Evolutionary conservation across 2,888 invertebrate species (phyloP), one percentile per base, ranked within the genome.

Genomic region (Epinotia nisella): DNA sequence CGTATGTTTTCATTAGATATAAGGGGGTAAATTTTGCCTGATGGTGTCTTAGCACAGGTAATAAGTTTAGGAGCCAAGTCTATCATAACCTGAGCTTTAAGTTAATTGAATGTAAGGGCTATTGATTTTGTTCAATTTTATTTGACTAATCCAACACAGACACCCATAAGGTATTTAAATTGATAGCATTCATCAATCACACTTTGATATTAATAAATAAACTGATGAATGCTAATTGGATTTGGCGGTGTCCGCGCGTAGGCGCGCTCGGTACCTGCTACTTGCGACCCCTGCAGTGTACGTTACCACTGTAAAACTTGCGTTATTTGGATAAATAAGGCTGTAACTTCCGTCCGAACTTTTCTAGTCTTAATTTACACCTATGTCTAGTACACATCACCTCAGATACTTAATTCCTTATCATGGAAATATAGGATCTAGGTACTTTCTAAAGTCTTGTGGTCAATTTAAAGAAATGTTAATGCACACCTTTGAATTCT

Each of bases 241-340:
- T 64, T 64, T 29, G 62, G 60, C 60, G 53, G 60, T 60, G 69
- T 19, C 29, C 49, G 45, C 58, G 69, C 59, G 39, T 3, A 55
- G n/a, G 41, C 11, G 45, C 35, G 69, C 60, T 69, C 60, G 51
- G 68, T 49, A 60, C 11, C 60, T 60, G 51, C 51, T 51, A 64
- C 29, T 35, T 64, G n/a, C 3, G 3, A 9, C n/a, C 49, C 21
- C 49, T 39, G 59, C 59, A 59, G 59, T 62, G 45, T 61, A 21
- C 11, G 11, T 49, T 64, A 29, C 62, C 62, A 64, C 62, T 64
- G 62, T 64, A 64, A 51, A 64, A 64, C 62, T 4, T 59, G 7
- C 49, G 4, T 5, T 9, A 5, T 35, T 49, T 49, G 49, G 49
- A 49, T 7, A 49, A 1, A 49, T 45, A 45, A 45, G 13, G 13